Percentiles rank a stretch among this genome's conserved stretches.
phyloP scores from a whole-genome alignment of 2,888 invertebrate genomes.

The Piscicola geometra region DNA sequence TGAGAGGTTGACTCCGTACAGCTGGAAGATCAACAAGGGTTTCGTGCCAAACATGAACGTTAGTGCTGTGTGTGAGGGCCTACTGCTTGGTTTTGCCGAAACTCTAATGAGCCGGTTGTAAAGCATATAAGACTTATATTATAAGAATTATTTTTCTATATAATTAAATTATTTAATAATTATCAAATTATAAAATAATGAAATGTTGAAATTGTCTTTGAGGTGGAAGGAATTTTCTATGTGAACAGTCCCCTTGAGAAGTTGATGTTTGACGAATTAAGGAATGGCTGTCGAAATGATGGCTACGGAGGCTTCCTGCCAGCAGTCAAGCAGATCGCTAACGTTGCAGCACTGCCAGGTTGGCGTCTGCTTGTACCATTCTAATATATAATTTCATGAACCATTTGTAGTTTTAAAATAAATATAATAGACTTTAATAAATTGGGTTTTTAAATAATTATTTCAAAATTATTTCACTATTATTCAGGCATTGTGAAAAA shows the following conservation, averaged over 20 bases:
- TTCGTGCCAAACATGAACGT: slow-evolving; percentile 98
- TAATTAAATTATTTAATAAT: background rate
- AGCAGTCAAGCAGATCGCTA: slow-evolving; percentile 96
- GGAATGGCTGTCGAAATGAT: slow-evolving; percentile 81
- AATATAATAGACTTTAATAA: background rate
- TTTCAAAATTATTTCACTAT: no score
- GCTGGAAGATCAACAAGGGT: slow-evolving; percentile 93
- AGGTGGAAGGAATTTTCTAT: slow-evolving; percentile 94
- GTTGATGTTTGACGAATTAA: slow-evolving; percentile 92
- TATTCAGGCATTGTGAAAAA: slow-evolving; percentile 49
- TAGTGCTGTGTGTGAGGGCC: no score
- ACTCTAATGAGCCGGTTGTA: background rate
- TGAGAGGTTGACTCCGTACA: slow-evolving; percentile 76
- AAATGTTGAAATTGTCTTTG: no score
- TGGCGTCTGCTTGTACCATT: background rate
- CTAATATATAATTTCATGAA: slow-evolving; percentile 12
- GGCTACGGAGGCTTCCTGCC: slow-evolving; percentile 89
- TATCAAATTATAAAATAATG: background rate
- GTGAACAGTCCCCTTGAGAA: slow-evolving; percentile 85
- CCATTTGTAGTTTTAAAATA: background rate
- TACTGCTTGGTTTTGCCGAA: no score
- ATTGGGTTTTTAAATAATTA: background rate
- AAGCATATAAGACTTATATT: background rate
- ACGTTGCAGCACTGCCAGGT: slow-evolving; percentile 95
- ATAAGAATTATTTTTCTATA: background rate